Evolutionary conservation across 2,797 vertebrate species (phyloP), one percentile per base, ranked within the genome.

Genomic region (Chloroceryle inda): DNA sequence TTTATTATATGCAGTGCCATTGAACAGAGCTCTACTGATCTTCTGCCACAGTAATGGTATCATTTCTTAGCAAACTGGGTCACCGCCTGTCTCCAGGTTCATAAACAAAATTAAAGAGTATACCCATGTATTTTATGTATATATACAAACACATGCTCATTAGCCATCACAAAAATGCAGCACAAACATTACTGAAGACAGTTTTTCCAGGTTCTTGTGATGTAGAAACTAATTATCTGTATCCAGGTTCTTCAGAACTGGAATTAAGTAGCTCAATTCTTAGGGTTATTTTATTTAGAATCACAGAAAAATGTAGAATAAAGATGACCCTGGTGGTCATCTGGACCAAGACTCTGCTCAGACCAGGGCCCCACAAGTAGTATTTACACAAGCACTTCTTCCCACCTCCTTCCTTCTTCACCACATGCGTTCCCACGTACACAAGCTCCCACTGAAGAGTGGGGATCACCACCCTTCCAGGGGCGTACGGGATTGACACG

Each of bases 101-200:
- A 94, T 76, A 94, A 88, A 95, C 85, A 89, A 96, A 96, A 96
- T 94, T 95, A 89, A 78, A 90, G 79, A 53, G 38, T n/a, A 85
- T 45, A 84, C 26, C 33, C 76, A 58, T 81, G 69, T 78, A 93
- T 93, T 88, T 96, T 95, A 92, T 92, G 83, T 66, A 89, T 80
- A 86, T 88, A 93, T 84, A 95, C 67, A 87, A 89, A 95, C 69
- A 92, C 69, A 72, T 40, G 62, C 85, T 94, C 92, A 96, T 91
- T 86, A 96, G 69, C 76, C 55, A 89, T 91, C 69, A 91, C 53
- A 91, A 94, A 95, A 91, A 92, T 69, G 61, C 76, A 81, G 87
- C 44, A 88, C 42, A 94, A 74, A 95, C 66, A 58, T 44, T 85
- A 74, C 42, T 64, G 82, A 89, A 94, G 87, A 95, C 94, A 92